A percentile compares a stretch with the other conserved stretches of the same genome.
phyloP scores from a whole-genome alignment of 1,140 invertebrate species.

The Drosophila lacteicornis region DNA sequence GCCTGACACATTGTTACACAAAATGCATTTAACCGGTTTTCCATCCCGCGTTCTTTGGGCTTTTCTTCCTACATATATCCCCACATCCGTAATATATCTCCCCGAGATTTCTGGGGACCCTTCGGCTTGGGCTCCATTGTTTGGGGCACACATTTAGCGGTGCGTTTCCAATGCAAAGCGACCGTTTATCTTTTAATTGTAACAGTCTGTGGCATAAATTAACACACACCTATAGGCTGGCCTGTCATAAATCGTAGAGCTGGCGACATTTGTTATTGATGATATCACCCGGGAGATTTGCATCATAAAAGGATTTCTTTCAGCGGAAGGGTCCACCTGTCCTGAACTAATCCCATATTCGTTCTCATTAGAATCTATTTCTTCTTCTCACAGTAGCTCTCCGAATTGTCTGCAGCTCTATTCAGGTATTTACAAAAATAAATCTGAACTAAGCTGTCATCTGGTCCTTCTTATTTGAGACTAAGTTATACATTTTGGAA shows the following conservation, averaged over 20 bases:
- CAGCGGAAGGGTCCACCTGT: conserved; percentile 37
- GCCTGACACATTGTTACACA: conserved; percentile 77
- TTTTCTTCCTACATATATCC: conserved; percentile 3
- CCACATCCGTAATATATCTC: conserved; percentile 2
- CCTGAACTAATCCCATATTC: conserved; percentile 53
- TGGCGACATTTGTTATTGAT: conserved; percentile 70
- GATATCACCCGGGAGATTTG: conserved; percentile 58
- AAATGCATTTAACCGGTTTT: conserved; percentile 82
- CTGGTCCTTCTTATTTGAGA: neutral
- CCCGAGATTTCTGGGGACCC: conserved; percentile 10
- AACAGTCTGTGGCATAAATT: conserved; percentile 75
- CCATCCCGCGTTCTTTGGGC: conserved; percentile 1
- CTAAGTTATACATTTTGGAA: no score
- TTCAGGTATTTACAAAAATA: conserved; percentile 7
- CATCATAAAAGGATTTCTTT: conserved; percentile 75
- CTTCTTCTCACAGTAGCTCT: conserved; percentile 37
- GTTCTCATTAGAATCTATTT: conserved; percentile 49
- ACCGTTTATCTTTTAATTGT: conserved; percentile 82
- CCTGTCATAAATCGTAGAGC: conserved; percentile 72
- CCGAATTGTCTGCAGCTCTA: conserved; percentile 20
- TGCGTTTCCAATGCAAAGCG: conserved; percentile 77
- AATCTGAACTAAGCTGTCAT: conserved; percentile 14
- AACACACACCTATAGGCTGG: conserved; percentile 39
- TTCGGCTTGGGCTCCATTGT: conserved; percentile 26
- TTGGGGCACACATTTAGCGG: conserved; percentile 62